Percentiles rank a stretch among this genome's conserved stretches.
Conservation (phyloP, 2,797 vertebrate species). For the Poeciliopsis infans region DNA sequence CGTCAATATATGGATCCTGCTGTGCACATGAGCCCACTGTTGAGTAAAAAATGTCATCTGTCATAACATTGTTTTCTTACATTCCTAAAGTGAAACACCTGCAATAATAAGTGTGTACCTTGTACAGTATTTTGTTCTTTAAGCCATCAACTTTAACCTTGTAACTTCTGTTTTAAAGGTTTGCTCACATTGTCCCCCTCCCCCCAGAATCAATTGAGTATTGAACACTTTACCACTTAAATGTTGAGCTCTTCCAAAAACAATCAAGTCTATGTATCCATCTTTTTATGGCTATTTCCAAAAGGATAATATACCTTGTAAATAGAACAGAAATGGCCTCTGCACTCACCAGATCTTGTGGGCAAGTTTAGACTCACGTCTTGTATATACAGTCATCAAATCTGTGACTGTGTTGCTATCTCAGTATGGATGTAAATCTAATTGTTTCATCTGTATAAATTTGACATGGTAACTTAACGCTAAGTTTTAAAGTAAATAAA, state of each 20-base stretch:
- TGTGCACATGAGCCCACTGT: conserved; percentile 12
- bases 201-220: no score
- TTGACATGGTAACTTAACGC: background rate
- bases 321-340: background rate
- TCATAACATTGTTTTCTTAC: background rate
- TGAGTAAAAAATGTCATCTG: background rate
- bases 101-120: background rate
- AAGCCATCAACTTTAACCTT: background rate
- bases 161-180: background rate
- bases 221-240: background rate
- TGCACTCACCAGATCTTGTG: background rate
- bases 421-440: background rate
- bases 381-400: background rate
- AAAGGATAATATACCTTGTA: background rate
- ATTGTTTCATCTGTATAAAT: background rate
- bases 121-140: background rate
- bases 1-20: conserved; percentile 54
- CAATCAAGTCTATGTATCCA: background rate
- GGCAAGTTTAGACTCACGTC: background rate
- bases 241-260: background rate
- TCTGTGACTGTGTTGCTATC: background rate
- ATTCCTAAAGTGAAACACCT: background rate
- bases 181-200: background rate
- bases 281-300: background rate
- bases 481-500: background rate